Conservation (phyloP, 2,113 vertebrate species). For the Hemiscyllium ocellatum region DNA sequence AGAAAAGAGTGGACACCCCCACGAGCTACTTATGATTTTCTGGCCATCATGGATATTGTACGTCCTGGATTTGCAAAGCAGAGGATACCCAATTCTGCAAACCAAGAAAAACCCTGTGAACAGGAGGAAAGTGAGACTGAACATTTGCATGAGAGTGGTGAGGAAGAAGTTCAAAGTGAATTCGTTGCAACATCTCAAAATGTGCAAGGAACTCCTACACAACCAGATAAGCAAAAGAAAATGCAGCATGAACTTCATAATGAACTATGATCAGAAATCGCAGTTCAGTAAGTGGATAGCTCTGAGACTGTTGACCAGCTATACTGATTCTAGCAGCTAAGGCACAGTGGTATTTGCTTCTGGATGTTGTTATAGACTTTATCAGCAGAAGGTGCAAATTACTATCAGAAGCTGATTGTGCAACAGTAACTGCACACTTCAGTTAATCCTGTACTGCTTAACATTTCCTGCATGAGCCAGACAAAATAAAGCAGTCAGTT, state of each 20-base stretch:
- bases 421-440: not conserved
- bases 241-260: not conserved
- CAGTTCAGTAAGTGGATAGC: not conserved
- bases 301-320: not conserved
- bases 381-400: not conserved
- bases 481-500: not conserved
- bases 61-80: slow-evolving; percentile 47
- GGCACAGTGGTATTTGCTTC: not conserved
- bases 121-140: slow-evolving; percentile 21
- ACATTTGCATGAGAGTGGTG: not conserved
- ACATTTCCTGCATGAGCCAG: not conserved
- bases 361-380: not conserved
- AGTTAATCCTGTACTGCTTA: not conserved
- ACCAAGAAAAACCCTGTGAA: not conserved
- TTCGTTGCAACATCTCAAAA: not conserved
- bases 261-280: slow-evolving; percentile 18
- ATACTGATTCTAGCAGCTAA: not conserved
- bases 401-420: not conserved
- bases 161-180: slow-evolving; percentile 42
- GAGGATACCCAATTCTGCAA: not conserved
- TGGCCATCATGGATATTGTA: slow-evolving; percentile 71
- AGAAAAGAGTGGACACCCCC: slow-evolving; percentile 70
- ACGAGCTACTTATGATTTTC: slow-evolving; percentile 72
- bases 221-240: not conserved
- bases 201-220: not conserved